phyloP scores from a whole-genome alignment of 2,888 invertebrate species.

The Phania funesta region DNA sequence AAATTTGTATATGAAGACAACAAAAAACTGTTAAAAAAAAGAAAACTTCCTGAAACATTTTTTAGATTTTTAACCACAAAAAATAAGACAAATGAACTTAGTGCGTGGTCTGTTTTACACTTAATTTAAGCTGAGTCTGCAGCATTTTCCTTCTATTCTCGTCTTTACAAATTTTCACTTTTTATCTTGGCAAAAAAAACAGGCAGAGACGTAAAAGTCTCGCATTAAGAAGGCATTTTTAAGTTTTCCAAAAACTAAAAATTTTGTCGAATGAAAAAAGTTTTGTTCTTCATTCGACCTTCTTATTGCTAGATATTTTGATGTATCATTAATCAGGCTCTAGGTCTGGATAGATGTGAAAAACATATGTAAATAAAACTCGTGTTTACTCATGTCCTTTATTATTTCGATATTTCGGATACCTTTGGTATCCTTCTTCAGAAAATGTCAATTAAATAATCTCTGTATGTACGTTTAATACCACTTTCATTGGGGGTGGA shows the following conservation, averaged over 20 bases:
- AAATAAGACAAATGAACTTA: slow-evolving; percentile 77
- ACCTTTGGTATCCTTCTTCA: too few species aligned
- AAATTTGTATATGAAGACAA: slow-evolving; percentile 51
- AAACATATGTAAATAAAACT: too few species aligned
- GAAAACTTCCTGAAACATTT: slow-evolving; percentile 58
- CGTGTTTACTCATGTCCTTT: too few species aligned
- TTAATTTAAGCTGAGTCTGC: slow-evolving; percentile 75
- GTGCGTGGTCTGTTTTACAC: slow-evolving; percentile 78
- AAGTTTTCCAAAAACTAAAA: neutral
- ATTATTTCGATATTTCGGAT: too few species aligned
- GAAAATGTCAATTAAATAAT: too few species aligned
- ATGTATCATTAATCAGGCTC: too few species aligned
- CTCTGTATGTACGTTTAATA: too few species aligned
- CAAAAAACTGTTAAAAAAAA: slow-evolving; percentile 54
- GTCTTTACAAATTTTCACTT: slow-evolving; percentile 64
- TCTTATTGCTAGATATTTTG: too few species aligned
- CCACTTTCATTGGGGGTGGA: too few species aligned
- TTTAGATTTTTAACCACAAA: slow-evolving; percentile 51
- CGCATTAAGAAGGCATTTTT: neutral
- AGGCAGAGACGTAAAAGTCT: slow-evolving; percentile 10
- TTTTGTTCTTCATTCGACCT: too few species aligned
- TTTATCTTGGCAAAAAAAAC: slow-evolving; percentile 14
- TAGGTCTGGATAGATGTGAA: too few species aligned
- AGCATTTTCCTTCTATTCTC: slow-evolving; percentile 46
- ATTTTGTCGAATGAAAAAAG: too few species aligned